These are phyloP conservation scores for Tenualosa thibaudeaui DNA, from an alignment of 2,797 vertebrate species.

Conservation along the genomic window DNA sequence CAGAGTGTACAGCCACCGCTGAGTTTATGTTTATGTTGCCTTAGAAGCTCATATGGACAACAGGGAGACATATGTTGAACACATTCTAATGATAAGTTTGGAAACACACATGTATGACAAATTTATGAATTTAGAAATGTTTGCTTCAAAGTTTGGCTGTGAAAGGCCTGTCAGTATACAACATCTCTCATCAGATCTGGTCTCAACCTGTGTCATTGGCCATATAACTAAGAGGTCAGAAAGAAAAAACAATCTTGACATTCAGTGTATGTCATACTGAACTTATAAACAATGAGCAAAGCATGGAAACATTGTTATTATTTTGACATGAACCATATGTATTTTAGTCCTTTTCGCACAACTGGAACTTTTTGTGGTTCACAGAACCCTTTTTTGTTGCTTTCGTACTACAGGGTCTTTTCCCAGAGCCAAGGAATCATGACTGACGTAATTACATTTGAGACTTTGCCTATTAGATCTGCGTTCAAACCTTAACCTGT, in stretches of 20 bases:
- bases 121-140: background rate
- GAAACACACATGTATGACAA: background rate
- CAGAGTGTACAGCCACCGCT: background rate
- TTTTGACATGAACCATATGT: too few species aligned
- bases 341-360: too few species aligned
- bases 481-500: background rate
- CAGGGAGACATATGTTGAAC: background rate
- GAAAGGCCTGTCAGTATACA: background rate
- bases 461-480: too few species aligned
- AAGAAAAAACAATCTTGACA: background rate
- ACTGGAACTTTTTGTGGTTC: too few species aligned
- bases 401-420: too few species aligned
- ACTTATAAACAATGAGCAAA: too few species aligned
- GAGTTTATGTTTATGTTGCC: background rate
- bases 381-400: too few species aligned
- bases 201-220: background rate
- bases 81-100: background rate
- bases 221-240: background rate
- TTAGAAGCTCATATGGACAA: constrained; percentile 7
- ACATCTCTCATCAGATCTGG: background rate
- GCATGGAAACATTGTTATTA: too few species aligned
- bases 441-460: too few species aligned
- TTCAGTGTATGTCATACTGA: too few species aligned
- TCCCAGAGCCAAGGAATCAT: too few species aligned
- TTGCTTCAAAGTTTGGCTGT: background rate